phyloP scores from a whole-genome alignment of 2,888 invertebrate genomes.

The Pyrgus malvae region DNA sequence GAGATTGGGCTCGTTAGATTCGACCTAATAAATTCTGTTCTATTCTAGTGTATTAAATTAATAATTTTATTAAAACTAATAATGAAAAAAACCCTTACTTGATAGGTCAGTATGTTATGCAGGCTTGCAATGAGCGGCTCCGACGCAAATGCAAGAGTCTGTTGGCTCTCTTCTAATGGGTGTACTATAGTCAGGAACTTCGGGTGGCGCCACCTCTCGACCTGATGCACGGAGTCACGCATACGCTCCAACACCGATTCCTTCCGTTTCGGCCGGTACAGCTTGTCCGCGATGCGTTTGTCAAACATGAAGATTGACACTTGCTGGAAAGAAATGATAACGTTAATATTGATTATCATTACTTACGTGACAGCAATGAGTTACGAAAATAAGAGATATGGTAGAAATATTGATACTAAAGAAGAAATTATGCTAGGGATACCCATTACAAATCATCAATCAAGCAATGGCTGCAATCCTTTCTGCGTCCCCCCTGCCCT shows the following conservation, averaged over 20 bases:
- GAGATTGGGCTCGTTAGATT: too few relatives aligned
- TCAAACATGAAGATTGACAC: constrained; percentile 97
- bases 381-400: too few relatives aligned
- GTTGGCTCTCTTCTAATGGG: constrained; percentile 90
- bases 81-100: constrained; percentile 76
- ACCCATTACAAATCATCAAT: too few relatives aligned
- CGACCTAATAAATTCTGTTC: too few relatives aligned
- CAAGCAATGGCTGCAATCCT: too few relatives aligned
- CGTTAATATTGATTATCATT: too few relatives aligned
- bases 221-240: constrained; percentile 88
- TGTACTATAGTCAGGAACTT: constrained; percentile 89
- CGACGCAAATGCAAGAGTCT: constrained; percentile 96
- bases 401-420: too few relatives aligned
- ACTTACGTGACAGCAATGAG: too few relatives aligned
- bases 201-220: constrained; percentile 93
- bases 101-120: constrained; percentile 93
- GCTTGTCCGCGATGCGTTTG: constrained; percentile 94
- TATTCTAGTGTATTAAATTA: too few relatives aligned
- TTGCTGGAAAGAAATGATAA: constrained; percentile 82
- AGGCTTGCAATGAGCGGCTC: constrained; percentile 95
- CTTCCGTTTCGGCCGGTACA: constrained; percentile 95
- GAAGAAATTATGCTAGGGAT: too few relatives aligned
- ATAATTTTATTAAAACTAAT: too few relatives aligned
- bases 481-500: too few relatives aligned
- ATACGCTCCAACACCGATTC: constrained; percentile 95